Base-by-base conservation (phyloP, 2,797 vertebrate species). In the Microchirus variegatus region DNA sequence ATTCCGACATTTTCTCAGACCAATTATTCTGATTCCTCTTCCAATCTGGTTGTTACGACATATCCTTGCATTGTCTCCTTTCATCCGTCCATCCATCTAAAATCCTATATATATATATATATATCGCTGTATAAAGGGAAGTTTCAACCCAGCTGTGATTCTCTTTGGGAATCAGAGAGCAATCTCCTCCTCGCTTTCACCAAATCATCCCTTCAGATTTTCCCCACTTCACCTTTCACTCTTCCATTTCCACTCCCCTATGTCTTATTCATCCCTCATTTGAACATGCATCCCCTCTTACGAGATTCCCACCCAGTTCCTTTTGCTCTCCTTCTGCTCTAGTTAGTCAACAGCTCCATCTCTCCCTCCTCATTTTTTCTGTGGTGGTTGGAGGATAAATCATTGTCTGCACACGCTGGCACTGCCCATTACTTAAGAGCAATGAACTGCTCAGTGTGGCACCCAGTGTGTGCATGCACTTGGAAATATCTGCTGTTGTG, bases 391-490 rank as follows among this genome's bases (percentile, higher is more conserved):
- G 59, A 18, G 70, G 62, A 81, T 89, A 86, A 87, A 89, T 89
- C 83, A 81, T 54, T 79, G 69, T 22, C 58, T 41, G 54, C 53
- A 54, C 75, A 82, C 54, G 58, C 74, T 54, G 38, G 55, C 64
- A 58, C 57, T 75, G 78, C 70, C 82, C 85, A 78, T 88, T 86
- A 82, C 80, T 85, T 83, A 75, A 80, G 53, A 82, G 78, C 67
- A 71, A 81, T 67, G 75, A 66, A 78, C 44, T 65, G 35, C 69
- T 66, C 48, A 5, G 51, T 54, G 61, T 44, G 44, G 59, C 31
- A 41, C n/a, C 13, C 13, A 44, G 46, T 26, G 52, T 70, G 26
- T 53, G 59, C 56, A 22, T 49, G 38, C 53, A 62, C 22, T 48
- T 2, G 3, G 63, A 74, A 52, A 14, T 44, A 49, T 64, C 45